Percentiles rank a stretch among this genome's conserved stretches.
Evolutionary conservation across 2,888 invertebrate species (phyloP).

Genomic region (Epiblema foenella): DNA sequence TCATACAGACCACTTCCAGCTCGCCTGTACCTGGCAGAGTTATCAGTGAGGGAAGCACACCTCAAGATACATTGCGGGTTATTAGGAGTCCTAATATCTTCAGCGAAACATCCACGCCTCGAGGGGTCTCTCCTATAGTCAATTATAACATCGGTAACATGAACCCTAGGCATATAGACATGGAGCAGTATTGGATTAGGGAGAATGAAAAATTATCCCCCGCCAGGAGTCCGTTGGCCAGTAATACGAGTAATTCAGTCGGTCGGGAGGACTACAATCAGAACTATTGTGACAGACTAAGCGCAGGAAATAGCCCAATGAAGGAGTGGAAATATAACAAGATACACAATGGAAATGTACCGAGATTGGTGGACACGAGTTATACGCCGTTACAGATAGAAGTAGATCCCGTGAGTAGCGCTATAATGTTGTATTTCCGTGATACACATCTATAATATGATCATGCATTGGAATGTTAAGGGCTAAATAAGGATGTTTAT

Average conservation of each 20-base stretch:
- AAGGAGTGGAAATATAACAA: constrained; percentile 70
- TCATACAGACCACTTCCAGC: constrained; percentile 68
- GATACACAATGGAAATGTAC: constrained; percentile 73
- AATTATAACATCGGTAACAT: constrained; percentile 83
- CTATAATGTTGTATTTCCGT: neutral
- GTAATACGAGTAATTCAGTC: constrained; percentile 67
- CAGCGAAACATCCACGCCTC: constrained; percentile 76
- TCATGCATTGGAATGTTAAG: too few relatives aligned
- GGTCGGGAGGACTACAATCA: constrained; percentile 76
- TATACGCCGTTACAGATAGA: constrained; percentile 86
- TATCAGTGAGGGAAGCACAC: constrained; percentile 64
- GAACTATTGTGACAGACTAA: constrained; percentile 75
- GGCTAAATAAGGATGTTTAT: too few relatives aligned
- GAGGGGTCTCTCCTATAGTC: constrained; percentile 75
- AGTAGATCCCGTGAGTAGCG: constrained; percentile 88
- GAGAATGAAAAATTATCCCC: constrained; percentile 71
- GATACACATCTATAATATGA: neutral
- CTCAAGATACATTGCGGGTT: constrained; percentile 68
- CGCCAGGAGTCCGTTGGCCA: constrained; percentile 64
- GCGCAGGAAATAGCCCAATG: constrained; percentile 70
- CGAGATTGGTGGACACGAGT: constrained; percentile 64
- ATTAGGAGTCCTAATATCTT: constrained; percentile 75
- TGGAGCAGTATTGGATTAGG: constrained; percentile 74
- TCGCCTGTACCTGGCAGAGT: constrained; percentile 66
- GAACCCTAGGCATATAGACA: constrained; percentile 80